Evolutionary conservation across 2,888 invertebrate genomes (phyloP), one percentile per base, ranked within the genome.

Genomic region (Opisthograptis luteolata): DNA sequence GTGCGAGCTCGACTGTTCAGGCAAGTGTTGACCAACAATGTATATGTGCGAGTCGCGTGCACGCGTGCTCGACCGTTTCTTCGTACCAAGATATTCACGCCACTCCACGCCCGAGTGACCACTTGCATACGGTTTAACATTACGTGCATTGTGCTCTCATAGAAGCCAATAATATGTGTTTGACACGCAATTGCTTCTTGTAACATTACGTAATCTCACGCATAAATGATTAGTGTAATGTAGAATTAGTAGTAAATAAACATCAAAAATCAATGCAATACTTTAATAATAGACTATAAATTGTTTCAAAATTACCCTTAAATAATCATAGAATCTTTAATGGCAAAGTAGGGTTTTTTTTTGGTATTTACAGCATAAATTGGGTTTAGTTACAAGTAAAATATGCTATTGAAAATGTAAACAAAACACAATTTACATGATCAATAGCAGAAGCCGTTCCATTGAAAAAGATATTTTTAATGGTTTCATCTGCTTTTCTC

Each of bases 171-270:
- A n/a, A n/a, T 66, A 66, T 64, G 64, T 66, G 70, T 62, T 63
- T 55, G 65, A 62, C 71, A 76, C 70, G 71, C 71, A 58, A 67
- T 46, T 49, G n/a, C n/a, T n/a, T n/a, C n/a, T n/a, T n/a, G 36
- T 56, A 55, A 55, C 57, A 66, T 62, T 66, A 65, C 64, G 58
- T 54, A 55, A 59, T 56, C 58, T 63, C 58, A 66, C 56, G 63
- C 65, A 58, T 64, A 66, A 64, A 48, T 58, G 56, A 56, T 52
- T 52, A 46, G 53, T 50, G 39, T 37, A 53, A 58, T 51, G n/a
- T n/a, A n/a, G n/a, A n/a, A n/a, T n/a, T n/a, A n/a, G n/a, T n/a
- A n/a, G n/a, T n/a, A n/a, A n/a, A n/a, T n/a, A n/a, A n/a, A n/a
- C n/a, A n/a, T n/a, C n/a, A n/a, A n/a, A n/a, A n/a, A n/a, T n/a